These are phyloP conservation scores for Hemibagrus wyckioides DNA, from an alignment of 2,113 vertebrate genomes.

Conservation along the genomic window DNA sequence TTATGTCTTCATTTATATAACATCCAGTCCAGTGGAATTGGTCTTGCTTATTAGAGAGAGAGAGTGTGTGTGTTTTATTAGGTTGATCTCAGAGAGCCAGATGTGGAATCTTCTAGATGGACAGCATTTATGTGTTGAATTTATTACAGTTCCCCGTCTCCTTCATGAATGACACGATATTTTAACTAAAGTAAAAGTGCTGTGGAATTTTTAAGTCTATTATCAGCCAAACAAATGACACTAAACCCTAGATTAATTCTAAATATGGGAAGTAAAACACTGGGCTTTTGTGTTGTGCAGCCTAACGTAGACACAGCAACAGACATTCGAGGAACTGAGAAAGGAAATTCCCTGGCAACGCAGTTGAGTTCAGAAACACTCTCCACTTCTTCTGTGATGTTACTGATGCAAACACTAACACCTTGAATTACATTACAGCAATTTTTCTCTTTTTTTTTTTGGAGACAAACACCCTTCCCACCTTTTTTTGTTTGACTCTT, in stretches of 20 bases:
- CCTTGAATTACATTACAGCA: background rate
- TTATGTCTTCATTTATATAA: background rate
- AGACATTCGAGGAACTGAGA: slow-evolving; percentile 10
- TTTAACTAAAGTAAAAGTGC: background rate
- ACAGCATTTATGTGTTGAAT: too few relatives aligned
- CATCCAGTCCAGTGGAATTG: background rate
- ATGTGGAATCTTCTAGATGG: too few relatives aligned
- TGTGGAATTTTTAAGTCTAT: background rate
- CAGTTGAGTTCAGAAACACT: background rate
- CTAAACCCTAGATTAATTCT: background rate
- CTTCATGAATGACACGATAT: too few relatives aligned
- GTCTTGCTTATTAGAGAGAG: background rate
- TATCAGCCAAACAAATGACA: background rate
- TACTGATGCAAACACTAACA: background rate
- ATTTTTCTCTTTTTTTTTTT: background rate
- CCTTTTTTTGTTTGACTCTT: background rate
- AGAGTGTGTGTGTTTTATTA: background rate
- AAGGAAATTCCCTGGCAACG: background rate
- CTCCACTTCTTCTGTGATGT: background rate
- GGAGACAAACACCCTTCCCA: background rate
- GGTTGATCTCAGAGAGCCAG: background rate
- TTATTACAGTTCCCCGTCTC: too few relatives aligned
- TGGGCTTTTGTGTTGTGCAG: background rate
- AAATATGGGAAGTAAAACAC: background rate
- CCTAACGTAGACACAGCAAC: slow-evolving; percentile 4